These are phyloP conservation scores for Mus musculus DNA, from an alignment of 2,113 vertebrate genomes.

Conservation along the genomic window DNA sequence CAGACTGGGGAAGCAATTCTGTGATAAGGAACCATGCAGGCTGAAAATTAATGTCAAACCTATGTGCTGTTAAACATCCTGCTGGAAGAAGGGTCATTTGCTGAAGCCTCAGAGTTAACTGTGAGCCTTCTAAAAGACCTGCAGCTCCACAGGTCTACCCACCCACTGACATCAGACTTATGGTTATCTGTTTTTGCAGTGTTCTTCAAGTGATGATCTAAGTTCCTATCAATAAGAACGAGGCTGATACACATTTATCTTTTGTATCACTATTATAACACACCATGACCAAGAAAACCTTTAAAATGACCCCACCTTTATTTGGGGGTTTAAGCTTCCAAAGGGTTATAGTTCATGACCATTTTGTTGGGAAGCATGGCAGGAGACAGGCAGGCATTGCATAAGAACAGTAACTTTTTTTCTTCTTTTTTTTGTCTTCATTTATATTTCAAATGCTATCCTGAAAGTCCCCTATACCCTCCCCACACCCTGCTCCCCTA, in stretches of 20 bases:
- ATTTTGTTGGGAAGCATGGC: background rate
- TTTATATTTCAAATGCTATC: no score
- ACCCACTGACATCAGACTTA: background rate
- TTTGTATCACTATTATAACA: background rate
- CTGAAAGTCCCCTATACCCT: no score
- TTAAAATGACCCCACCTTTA: background rate
- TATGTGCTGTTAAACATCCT: background rate
- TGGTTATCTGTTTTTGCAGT: background rate
- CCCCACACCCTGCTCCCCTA: no score
- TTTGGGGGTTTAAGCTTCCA: background rate
- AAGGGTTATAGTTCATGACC: background rate
- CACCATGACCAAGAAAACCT: background rate
- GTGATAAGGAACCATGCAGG: background rate
- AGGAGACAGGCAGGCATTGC: background rate
- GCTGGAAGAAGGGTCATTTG: background rate
- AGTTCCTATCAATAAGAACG: background rate
- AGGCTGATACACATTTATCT: background rate
- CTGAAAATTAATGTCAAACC: background rate
- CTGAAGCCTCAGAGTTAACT: background rate
- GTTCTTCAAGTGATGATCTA: no score
- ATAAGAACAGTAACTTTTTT: no score
- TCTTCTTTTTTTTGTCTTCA: no score
- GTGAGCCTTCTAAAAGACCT: background rate
- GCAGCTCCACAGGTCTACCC: no score
- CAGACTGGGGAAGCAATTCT: background rate